Conservation (phyloP, 2,113 vertebrate genomes). For the Physeter macrocephalus region DNA sequence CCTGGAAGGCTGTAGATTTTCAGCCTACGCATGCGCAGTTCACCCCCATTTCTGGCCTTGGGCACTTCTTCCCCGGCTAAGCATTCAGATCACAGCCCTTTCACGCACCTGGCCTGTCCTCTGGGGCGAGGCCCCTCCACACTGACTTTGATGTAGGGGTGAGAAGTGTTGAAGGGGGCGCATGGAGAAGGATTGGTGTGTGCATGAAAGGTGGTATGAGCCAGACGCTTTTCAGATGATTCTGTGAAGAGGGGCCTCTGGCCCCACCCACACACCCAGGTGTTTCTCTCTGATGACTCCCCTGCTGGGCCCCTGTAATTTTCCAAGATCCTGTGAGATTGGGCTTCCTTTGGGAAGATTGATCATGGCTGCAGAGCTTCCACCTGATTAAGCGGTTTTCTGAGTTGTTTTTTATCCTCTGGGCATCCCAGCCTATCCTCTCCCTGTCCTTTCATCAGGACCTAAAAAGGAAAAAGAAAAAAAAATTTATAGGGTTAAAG, state of each 20-base stretch:
- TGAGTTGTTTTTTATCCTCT: neutral
- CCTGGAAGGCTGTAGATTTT: neutral
- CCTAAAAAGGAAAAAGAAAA: neutral
- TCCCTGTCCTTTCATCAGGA: neutral
- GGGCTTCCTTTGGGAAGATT: neutral
- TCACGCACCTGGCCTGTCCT: neutral
- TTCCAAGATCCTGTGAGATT: neutral
- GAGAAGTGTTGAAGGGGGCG: neutral
- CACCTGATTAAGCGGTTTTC: neutral
- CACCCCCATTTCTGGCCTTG: neutral
- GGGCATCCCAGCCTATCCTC: neutral
- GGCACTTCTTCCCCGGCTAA: neutral
- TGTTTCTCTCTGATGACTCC: neutral
- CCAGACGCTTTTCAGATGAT: neutral
- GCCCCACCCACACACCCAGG: no score
- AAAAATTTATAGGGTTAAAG: neutral
- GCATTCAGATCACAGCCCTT: neutral
- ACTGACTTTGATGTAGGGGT: neutral
- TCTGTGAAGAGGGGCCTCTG: neutral
- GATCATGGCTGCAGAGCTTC: neutral
- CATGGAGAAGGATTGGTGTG: neutral
- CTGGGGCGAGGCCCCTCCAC: accelerated
- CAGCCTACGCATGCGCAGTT: neutral
- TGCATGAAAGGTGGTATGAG: neutral
- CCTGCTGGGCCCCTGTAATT: neutral